Evolutionary conservation across 2,113 vertebrate species (phyloP), one percentile per base, ranked within the genome.

Genomic region (Sorex araneus): DNA sequence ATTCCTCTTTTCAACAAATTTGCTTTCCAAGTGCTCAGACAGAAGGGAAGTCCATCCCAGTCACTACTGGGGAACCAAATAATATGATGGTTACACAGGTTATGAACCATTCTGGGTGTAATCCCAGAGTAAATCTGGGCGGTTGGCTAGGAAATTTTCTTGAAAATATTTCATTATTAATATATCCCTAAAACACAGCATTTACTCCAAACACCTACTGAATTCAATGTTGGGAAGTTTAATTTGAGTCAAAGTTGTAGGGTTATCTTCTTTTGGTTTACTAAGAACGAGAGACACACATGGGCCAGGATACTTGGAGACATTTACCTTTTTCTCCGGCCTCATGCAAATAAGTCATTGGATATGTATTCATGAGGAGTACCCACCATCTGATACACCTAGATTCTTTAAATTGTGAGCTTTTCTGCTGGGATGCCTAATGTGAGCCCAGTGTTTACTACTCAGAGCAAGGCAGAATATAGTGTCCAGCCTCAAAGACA

Each of bases 1-100:
- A 40, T 40, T 40, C 40, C 40, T 81, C 81, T 40, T 90, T 87
- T 86, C 86, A 94, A 84, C 91, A 94, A 92, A 77, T 34, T 92
- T 47, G 11, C 23, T 92, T 50, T 73, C 50, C 76, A 84, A 73
- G 73, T 63, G 25, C 13, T 23, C 6, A 54, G 60, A 73, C 23
- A 30, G 23, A 77, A 92, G 69, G 32, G 91, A 90, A 86, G 87
- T 63, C 45, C 25, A 81, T 88, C 83, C 36, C 5, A 23, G 50
- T 63, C 13, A 79, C 67, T 80, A 40, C 0, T 69, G n/a, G 45
- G 63, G 54, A 28, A 91, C 43, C 36, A 76, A 64, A 67, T 71
- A 19, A 60, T 92, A 88, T 45, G 30, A 69, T 19, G 69, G 15
- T 67, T 91, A 19, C 64, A 36, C 1, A 63, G n/a, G 4, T 70